These are phyloP conservation scores for Theristicus caerulescens DNA, from an alignment of 2,113 vertebrate species.

Conservation along the genomic window DNA sequence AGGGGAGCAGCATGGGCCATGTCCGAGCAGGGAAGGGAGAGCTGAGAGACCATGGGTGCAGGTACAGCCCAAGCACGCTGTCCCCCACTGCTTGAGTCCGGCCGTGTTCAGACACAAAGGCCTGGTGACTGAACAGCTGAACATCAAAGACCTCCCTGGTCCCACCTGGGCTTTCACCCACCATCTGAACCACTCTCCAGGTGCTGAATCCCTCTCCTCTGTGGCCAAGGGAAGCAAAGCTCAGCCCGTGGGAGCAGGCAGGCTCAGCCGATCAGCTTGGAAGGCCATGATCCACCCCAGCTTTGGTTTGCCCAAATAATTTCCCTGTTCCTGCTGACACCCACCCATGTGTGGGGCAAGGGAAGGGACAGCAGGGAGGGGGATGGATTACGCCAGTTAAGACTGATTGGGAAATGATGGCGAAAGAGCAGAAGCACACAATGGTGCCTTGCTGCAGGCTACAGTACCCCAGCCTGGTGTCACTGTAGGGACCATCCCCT, in stretches of 20 bases:
- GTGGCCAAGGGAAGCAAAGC: background rate
- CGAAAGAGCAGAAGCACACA: background rate
- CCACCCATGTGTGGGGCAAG: background rate
- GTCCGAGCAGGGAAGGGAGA: fast-evolving
- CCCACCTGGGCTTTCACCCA: background rate
- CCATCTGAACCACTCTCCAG: background rate
- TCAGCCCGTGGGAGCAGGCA: fast-evolving
- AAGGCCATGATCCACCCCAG: background rate
- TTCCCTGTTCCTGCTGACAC: background rate
- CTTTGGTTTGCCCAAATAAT: background rate
- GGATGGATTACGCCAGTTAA: background rate
- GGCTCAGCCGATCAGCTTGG: fast-evolving
- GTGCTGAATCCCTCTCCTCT: background rate
- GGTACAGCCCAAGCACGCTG: background rate
- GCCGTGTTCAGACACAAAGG: background rate
- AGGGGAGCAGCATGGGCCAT: fast-evolving
- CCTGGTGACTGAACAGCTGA: background rate
- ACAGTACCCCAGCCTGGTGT: background rate
- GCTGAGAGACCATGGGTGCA: fast-evolving
- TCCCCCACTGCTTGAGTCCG: background rate
- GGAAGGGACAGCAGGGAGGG: background rate
- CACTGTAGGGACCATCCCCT: background rate
- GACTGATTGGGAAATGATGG: background rate
- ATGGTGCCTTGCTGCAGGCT: background rate
- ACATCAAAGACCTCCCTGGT: background rate